Conservation (phyloP, 1,140 invertebrate genomes). For the Dreissena polymorpha region DNA sequence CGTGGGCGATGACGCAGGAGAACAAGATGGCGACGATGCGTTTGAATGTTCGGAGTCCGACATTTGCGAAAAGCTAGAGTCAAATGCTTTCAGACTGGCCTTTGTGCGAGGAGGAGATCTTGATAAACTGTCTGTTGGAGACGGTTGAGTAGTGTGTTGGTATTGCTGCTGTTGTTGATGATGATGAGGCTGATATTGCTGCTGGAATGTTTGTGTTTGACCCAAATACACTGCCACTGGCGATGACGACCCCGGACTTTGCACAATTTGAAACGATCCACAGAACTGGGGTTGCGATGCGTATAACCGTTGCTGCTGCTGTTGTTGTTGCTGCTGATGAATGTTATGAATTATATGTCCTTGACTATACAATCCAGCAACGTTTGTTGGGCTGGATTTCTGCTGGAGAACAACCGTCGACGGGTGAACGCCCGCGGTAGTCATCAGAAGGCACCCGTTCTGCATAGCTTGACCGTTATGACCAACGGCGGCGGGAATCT, state of each 20-base stretch:
- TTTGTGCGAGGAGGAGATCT: conserved; percentile 51
- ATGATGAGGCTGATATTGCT: not conserved
- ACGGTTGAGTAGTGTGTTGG: not conserved
- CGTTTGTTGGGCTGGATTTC: conserved; percentile 25
- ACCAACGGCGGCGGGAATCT: conserved; percentile 22
- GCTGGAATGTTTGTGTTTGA: conserved; percentile 27
- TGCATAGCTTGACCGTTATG: conserved; percentile 25
- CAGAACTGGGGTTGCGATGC: conserved; percentile 23
- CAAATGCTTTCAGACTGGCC: conserved; percentile 52
- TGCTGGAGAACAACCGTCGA: conserved; percentile 47
- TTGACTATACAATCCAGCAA: conserved; percentile 21
- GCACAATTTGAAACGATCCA: conserved; percentile 52
- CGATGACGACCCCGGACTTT: conserved; percentile 9
- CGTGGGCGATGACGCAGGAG: conserved; percentile 17
- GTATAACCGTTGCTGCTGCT: conserved; percentile 4
- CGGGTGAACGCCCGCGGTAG: conserved; percentile 45
- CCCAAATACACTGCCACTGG: conserved; percentile 49
- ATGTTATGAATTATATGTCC: conserved; percentile 11
- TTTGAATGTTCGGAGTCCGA: conserved; percentile 25
- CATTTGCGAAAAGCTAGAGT: conserved; percentile 49
- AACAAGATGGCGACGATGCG: conserved; percentile 42
- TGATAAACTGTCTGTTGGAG: not conserved
- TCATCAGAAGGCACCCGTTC: conserved; percentile 45
- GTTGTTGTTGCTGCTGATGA: conserved; percentile 7
- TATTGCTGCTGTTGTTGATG: not conserved